Evolutionary conservation across 2,888 invertebrate genomes (phyloP), one percentile per base, ranked within the genome.

Genomic region (Bimastos eiseni): DNA sequence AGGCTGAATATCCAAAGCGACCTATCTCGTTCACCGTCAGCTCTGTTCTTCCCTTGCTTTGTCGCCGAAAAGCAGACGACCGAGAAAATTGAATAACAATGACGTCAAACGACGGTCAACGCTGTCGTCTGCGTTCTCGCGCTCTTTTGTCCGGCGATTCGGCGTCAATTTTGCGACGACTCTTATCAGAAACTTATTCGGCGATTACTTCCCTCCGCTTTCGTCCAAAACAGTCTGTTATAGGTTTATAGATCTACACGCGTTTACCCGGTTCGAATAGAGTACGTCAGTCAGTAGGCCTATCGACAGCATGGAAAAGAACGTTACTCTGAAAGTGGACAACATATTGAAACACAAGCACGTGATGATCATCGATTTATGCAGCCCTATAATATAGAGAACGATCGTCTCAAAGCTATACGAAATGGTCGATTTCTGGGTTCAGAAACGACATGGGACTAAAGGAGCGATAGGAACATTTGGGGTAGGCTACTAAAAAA

Each of bases 1-100:
- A 70, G n/a, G 30, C 30, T 70, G 70, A 70, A 70, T 70, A 70
- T 70, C n/a, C 70, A n/a, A 70, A 70, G 70, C n/a, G 70, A 30
- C 70, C 70, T n/a, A 8, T 70, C n/a, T n/a, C 70, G 70, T 70
- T 70, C n/a, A 70, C n/a, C 70, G 70, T 70, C 70, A 8, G n/a
- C 70, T 70, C n/a, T 70, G 30, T 70, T 55, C 55, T 55, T 55
- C 55, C 30, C 30, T 30, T 55, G 55, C 55, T 55, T 55, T 55
- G 49, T 55, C 70, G 70, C 8, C n/a, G 30, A 70, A 70, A 8
- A 70, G 70, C 70, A 70, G 70, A 70, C 70, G 70, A 70, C n/a
- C 70, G 70, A 70, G 30, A n/a, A 70, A 70, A 70, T n/a, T 70
- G 70, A 70, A 70, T 70, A 70, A 70, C 70, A 70, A 70, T 70